These are phyloP conservation scores for Thumatha senex DNA, from an alignment of 2,888 invertebrate species.

Conservation along the genomic window DNA sequence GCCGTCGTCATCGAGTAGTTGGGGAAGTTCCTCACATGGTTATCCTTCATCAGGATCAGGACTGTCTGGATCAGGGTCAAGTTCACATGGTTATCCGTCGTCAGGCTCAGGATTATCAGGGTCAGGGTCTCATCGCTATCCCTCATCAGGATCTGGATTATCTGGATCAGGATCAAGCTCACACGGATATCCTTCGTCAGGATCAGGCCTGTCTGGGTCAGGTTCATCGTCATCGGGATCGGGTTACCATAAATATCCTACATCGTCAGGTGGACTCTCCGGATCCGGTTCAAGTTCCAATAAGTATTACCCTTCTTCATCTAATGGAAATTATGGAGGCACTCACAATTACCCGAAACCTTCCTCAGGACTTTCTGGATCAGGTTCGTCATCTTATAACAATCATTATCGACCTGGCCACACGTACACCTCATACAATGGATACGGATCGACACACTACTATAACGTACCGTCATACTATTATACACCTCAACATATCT, in stretches of 20 bases:
- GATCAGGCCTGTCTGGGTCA: conserved; percentile 30
- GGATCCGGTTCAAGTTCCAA: conserved; percentile 19
- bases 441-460: conserved; percentile 15
- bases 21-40: background rate
- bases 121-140: conserved; percentile 11
- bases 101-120: conserved; percentile 24
- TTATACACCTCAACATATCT: conserved; percentile 64
- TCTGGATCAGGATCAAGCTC: conserved; percentile 12
- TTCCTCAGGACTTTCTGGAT: conserved; percentile 27
- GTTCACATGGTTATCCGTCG: conserved; percentile 18
- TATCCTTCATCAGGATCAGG: background rate
- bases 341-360: conserved; percentile 9
- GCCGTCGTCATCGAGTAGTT: background rate
- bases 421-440: conserved; percentile 29
- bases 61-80: background rate
- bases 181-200: conserved; percentile 23
- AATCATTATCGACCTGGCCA: conserved; percentile 14
- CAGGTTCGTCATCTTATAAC: conserved; percentile 11
- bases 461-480: conserved; percentile 45
- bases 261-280: background rate
- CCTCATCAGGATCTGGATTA: conserved; percentile 8
- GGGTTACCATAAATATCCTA: background rate
- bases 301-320: conserved; percentile 17
- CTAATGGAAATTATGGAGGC: background rate
- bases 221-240: conserved; percentile 28